Evolutionary conservation across 2,888 invertebrate species (phyloP).

Genomic region (Mesorhabditis spiculigera): DNA sequence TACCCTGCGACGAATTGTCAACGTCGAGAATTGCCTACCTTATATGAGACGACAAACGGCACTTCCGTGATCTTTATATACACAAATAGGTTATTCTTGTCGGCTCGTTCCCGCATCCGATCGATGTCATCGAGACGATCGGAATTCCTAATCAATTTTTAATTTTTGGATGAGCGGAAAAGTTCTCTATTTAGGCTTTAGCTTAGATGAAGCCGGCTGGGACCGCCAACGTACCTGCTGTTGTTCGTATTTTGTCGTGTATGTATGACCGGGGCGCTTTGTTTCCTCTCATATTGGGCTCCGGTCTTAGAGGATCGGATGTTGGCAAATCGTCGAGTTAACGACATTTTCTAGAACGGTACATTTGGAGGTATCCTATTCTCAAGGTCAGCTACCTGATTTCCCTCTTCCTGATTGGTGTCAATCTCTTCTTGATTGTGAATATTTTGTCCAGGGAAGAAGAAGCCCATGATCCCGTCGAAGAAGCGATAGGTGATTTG

Average conservation of each 20-base stretch:
- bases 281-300: slow-evolving; percentile 1
- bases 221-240: slow-evolving; percentile 20
- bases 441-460: slow-evolving; percentile 82
- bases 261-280: not conserved
- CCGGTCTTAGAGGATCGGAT: not conserved
- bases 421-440: slow-evolving; percentile 46
- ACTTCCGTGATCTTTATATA: slow-evolving; percentile 98
- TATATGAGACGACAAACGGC: slow-evolving; percentile 73
- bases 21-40: slow-evolving; percentile 51
- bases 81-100: slow-evolving; percentile 94
- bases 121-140: slow-evolving; percentile 79
- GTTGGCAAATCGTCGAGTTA: slow-evolving; percentile 31
- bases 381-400: not conserved
- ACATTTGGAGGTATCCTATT: not conserved
- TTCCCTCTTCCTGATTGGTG: slow-evolving; percentile 23
- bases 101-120: slow-evolving; percentile 95
- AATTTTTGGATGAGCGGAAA: no score
- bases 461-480: slow-evolving; percentile 72
- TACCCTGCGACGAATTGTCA: slow-evolving; percentile 67
- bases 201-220: not conserved
- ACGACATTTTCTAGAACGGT: slow-evolving; percentile 33
- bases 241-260: slow-evolving; percentile 6
- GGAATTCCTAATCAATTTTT: not conserved
- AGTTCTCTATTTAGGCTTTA: no score
- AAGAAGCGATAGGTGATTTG: slow-evolving; percentile 67